Evolutionary conservation across 2,113 vertebrate genomes (phyloP).

Genomic region (Nannospalax galili): DNA sequence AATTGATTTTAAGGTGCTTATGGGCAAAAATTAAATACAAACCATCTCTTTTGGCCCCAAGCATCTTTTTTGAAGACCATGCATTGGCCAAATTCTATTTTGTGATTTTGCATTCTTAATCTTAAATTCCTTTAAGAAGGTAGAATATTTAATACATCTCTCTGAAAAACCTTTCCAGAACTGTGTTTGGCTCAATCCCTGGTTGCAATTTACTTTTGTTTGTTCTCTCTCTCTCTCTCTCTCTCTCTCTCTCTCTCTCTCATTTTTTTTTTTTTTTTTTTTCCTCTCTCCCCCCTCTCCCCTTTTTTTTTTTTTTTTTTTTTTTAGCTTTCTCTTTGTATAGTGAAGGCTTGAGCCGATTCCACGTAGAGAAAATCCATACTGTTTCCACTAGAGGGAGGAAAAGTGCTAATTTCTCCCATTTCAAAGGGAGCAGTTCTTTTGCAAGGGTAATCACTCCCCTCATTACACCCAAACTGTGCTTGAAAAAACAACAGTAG

Average conservation of each 20-base stretch:
- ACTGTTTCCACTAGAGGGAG: constrained; percentile 63
- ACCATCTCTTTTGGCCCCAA: rapidly evolving
- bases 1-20: background rate
- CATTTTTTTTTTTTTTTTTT: too few relatives aligned
- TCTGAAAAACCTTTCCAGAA: background rate
- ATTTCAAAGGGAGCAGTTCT: background rate
- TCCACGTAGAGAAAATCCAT: background rate
- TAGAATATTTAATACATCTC: background rate
- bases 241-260: too few relatives aligned
- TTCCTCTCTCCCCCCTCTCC: too few relatives aligned
- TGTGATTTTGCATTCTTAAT: background rate
- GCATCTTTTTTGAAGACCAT: background rate
- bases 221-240: too few relatives aligned
- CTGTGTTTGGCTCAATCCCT: background rate
- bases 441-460: background rate
- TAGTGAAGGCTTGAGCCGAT: background rate
- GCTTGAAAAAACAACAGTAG: constrained; percentile 11
- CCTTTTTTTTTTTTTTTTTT: too few relatives aligned
- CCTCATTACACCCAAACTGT: background rate
- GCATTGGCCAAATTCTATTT: background rate
- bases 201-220: background rate
- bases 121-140: background rate
- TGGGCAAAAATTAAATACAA: background rate
- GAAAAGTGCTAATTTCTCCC: constrained; percentile 13
- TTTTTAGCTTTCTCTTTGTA: too few relatives aligned